Base-by-base conservation (phyloP, 2,113 vertebrate species). In the Coptodon rendalli region DNA sequence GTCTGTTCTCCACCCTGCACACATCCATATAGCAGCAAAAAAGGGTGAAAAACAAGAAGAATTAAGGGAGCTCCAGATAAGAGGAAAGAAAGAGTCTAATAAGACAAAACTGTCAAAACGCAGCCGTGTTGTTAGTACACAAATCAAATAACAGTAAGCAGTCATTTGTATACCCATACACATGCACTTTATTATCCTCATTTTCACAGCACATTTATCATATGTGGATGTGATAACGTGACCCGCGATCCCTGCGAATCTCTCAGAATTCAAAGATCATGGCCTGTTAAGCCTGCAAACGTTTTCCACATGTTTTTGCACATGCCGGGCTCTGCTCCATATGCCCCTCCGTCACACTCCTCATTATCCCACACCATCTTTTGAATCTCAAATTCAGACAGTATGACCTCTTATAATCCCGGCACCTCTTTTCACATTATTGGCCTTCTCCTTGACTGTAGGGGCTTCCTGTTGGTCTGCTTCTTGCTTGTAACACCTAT, bases 281-380 rank as follows among this genome's bases (percentile, higher is more conserved):
- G 89, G 86, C 91, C 94, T 87, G 85, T 88, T 95, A 94, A 93
- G 90, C 90, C 86, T 29, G 89, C 83, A 94, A 96, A 96, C 80
- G 87, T 95, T 82, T 95, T 96, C 95, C 96, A 96, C 85, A 96
- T 96, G 96, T 91, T 90, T 80, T 87, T 83, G 90, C 90, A 90
- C 89, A 89, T 84, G 93, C 57, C 19, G 31, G 83, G 19, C 89
- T 92, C 53, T 45, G 76, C 78, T 87, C 87, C 87, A 79, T 83
- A 85, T 89, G 93, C 73, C 81, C 83, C 84, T 82, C 71, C 3
- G 81, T 92, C 93, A 89, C 87, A 86, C 90, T 90, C 80, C 92
- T 93, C 91, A 82, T 95, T 95, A 95, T 94, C 94, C 90, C 81
- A 84, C 90, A 86, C 88, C 91, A 93, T 93, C 90, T 90, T 89